Percentiles rank a stretch among this genome's conserved stretches.
Conservation (phyloP, 2,797 vertebrate genomes). For the Huso huso region DNA sequence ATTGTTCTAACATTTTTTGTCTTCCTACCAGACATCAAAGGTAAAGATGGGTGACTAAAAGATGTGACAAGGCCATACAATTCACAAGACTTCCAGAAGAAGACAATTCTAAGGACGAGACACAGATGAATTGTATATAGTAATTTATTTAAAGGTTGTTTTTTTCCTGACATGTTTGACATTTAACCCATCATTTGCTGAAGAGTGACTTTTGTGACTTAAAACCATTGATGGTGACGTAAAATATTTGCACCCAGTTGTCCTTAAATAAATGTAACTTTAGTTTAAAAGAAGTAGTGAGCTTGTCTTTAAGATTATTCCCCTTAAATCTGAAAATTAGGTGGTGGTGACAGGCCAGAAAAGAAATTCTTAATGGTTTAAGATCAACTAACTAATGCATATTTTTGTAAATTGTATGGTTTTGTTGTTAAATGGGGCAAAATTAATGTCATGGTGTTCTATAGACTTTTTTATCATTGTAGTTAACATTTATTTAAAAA, state of each 20-base stretch:
- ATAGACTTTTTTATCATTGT: too few species aligned
- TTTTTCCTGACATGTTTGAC: conserved; percentile 44
- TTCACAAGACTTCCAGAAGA: conserved; percentile 22
- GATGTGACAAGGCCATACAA: conserved; percentile 18
- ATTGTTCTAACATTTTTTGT: neutral
- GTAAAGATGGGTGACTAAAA: conserved; percentile 96
- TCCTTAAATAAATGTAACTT: conserved; percentile 22
- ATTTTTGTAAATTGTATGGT: too few species aligned
- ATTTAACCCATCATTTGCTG: conserved; percentile 52
- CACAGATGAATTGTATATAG: conserved; percentile 66
- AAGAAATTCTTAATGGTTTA: too few species aligned
- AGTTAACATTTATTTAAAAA: too few species aligned
- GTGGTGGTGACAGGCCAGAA: too few species aligned
- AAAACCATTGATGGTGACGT: neutral
- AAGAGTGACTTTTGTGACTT: conserved; percentile 35
- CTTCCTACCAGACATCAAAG: conserved; percentile 80
- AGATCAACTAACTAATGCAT: too few species aligned
- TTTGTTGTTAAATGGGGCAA: too few species aligned
- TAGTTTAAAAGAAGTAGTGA: conserved; percentile 1
- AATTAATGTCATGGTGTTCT: too few species aligned
- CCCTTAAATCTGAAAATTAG: neutral
- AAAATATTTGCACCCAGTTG: conserved; percentile 23
- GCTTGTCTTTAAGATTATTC: conserved; percentile 20
- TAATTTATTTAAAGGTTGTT: conserved; percentile 92
- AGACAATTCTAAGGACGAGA: conserved; percentile 45